Evolutionary conservation across 1,140 invertebrate species (phyloP).

Genomic region (Cepaea nemoralis): DNA sequence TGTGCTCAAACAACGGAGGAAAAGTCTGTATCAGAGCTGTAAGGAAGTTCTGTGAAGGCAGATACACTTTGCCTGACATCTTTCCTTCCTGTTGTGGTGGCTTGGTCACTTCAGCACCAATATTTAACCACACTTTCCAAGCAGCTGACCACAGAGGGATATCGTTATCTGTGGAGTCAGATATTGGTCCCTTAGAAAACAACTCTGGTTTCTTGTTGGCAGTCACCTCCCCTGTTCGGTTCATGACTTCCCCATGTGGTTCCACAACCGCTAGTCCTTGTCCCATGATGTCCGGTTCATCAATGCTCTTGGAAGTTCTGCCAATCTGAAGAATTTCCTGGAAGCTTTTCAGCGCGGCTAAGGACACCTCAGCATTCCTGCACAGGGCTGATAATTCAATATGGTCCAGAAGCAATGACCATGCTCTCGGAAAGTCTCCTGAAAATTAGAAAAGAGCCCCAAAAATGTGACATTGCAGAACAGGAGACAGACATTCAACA

Average conservation of each 20-base stretch:
- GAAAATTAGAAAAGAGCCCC: too few species aligned
- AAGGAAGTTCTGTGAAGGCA: conserved; percentile 91
- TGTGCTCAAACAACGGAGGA: conserved; percentile 90
- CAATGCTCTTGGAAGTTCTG: conserved; percentile 47
- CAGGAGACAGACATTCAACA: too few species aligned
- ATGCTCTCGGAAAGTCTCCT: conserved; percentile 89
- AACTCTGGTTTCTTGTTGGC: conserved; percentile 11
- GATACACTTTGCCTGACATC: conserved; percentile 76
- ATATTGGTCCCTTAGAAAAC: conserved; percentile 40
- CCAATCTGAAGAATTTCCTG: conserved; percentile 82
- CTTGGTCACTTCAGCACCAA: conserved; percentile 83
- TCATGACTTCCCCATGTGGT: conserved; percentile 59
- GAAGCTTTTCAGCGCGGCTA: conserved; percentile 94
- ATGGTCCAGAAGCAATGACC: conserved; percentile 91
- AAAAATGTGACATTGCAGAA: too few species aligned
- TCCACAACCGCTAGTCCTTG: conserved; percentile 43
- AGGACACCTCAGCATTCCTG: conserved; percentile 93
- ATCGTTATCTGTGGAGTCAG: conserved; percentile 56
- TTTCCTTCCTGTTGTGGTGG: conserved; percentile 63
- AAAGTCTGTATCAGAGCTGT: conserved; percentile 94
- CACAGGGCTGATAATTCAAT: conserved; percentile 92
- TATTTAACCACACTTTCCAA: conserved; percentile 88
- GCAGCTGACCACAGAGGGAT: conserved; percentile 81
- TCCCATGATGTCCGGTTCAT: conserved; percentile 40
- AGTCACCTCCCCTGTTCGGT: conserved; percentile 54